These are phyloP conservation scores for Acanthaster planci DNA, from an alignment of 35 echinoderm and acorn worm species.

Conservation along the genomic window DNA sequence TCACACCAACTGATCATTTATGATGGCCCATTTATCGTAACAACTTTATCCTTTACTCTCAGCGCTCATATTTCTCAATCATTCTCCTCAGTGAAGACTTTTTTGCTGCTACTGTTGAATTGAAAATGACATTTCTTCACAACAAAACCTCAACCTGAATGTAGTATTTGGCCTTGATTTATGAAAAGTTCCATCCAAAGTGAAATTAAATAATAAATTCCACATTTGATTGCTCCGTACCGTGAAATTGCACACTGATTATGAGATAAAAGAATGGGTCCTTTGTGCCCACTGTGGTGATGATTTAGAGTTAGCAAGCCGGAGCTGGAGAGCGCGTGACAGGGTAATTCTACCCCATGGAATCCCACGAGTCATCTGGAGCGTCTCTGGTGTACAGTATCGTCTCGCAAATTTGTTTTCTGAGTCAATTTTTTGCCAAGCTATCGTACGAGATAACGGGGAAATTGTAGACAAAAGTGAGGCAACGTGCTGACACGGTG, in stretches of 20 bases:
- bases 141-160: no score
- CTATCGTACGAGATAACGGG: conserved; percentile 5
- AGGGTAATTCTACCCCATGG: neutral
- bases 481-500: conserved; percentile 6
- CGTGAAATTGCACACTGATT: neutral
- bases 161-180: no score
- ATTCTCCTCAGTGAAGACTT: no score
- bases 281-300: neutral
- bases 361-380: neutral
- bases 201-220: no score
- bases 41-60: no score
- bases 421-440: neutral
- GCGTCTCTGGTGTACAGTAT: neutral
- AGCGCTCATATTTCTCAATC: no score
- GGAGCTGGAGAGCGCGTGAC: neutral
- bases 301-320: neutral
- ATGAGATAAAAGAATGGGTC: conserved; percentile 4
- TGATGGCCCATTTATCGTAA: no score
- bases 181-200: no score
- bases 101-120: no score
- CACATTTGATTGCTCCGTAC: neutral
- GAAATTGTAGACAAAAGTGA: neutral
- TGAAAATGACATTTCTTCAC: no score
- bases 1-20: no score
- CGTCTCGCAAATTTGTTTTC: neutral